Evolutionary conservation across 2,113 vertebrate species (phyloP), one percentile per base, ranked within the genome.

Genomic region (Natator depressus): DNA sequence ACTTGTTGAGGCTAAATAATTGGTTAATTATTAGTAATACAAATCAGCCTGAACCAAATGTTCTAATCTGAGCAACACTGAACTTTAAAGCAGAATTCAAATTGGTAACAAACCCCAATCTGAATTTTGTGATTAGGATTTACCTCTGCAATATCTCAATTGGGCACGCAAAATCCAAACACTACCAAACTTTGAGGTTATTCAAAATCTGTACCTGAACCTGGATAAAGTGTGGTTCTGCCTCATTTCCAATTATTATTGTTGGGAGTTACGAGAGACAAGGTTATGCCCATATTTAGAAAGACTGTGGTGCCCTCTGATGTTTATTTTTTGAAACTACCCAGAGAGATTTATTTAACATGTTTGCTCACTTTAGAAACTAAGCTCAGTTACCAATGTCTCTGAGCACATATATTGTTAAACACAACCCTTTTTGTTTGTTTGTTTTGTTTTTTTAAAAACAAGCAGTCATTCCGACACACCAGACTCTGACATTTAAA

Each of bases 191-290:
- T 0, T 0, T 24, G 59, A 51, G 8, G 5, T 83, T 72, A 1
- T 19, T 51, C 17, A 49, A 3, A 88, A 2, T 0, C 0, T 27
- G 1, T 38, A 3, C 3, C 62, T 78, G 27, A n/a, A 49, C 6
- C 14, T 5, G 0, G 0, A 5, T 55, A 42, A 85, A 80, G 8
- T 3, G 35, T 3, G n/a, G 17, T 35, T 72, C 22, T 78, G 25
- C 42, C 75, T 46, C 46, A 27, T 14, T 13, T 27, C 42, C 8
- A 72, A 19, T 72, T 38, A 25, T 47, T 47, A 47, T 78, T 27
- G 42, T 76, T 24, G 27, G 42, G 42, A 55, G 11, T 10, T 49
- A 80, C 3, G n/a, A 72, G 65, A 38, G n/a, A 38, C n/a, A 69
- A 72, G 19, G n/a, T 38, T 8, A 84, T 47, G 25, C 0, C 7